phyloP scores from a whole-genome alignment of 2,888 invertebrate genomes.

The Sialis fuliginosa region DNA sequence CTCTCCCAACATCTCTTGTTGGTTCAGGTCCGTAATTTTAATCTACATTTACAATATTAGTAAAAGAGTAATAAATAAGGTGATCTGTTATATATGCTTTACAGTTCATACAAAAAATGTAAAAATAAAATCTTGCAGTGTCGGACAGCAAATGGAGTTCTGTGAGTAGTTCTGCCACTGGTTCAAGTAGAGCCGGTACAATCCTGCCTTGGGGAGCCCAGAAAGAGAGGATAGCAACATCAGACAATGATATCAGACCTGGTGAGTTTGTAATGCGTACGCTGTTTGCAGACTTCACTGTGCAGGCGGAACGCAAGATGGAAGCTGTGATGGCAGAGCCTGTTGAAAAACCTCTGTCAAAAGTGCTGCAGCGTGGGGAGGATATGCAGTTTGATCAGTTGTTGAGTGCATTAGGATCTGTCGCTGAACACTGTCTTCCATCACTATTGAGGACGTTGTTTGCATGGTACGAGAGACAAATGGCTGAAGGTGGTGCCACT shows the following conservation, averaged over 20 bases:
- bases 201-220: conserved; percentile 73
- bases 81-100: too few relatives aligned
- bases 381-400: conserved; percentile 91
- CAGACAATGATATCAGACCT: conserved; percentile 56
- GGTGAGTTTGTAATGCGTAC: conserved; percentile 95
- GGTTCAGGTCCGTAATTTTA: too few relatives aligned
- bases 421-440: conserved; percentile 94
- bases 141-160: background rate
- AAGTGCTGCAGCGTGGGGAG: conserved; percentile 89
- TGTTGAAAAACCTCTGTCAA: conserved; percentile 84
- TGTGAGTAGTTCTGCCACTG: conserved; percentile 10
- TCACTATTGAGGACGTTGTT: conserved; percentile 82
- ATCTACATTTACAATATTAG: too few relatives aligned
- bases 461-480: conserved; percentile 85
- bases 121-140: background rate
- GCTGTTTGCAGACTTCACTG: conserved; percentile 87
- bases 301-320: conserved; percentile 89
- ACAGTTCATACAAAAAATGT: too few relatives aligned
- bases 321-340: conserved; percentile 87
- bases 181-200: conserved; percentile 29
- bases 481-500: conserved; percentile 43
- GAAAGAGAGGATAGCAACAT: conserved; percentile 41
- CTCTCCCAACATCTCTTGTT: too few relatives aligned
- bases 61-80: too few relatives aligned
- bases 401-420: conserved; percentile 77